These are phyloP conservation scores for Phenganax subtilis DNA, from an alignment of 92 coral and sea anemone species.

Conservation along the genomic window DNA sequence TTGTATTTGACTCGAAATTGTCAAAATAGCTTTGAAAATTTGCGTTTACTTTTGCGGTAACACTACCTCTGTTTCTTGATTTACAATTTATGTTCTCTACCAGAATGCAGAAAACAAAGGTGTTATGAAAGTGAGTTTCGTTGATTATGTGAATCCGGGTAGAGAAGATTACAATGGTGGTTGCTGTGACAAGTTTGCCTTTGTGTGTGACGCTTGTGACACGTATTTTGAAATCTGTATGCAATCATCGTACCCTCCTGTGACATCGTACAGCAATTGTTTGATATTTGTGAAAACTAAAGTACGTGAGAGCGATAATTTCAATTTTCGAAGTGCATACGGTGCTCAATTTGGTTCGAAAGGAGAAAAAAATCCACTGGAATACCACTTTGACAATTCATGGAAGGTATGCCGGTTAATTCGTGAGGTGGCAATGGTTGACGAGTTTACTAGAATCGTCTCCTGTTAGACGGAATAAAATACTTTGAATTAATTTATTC, in stretches of 20 bases:
- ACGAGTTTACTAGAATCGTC: too few species aligned
- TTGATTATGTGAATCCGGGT: constrained; percentile 65
- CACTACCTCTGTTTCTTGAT: not conserved
- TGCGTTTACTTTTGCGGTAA: not conserved
- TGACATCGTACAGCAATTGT: constrained; percentile 20
- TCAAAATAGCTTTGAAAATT: too few species aligned
- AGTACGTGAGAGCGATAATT: constrained; percentile 62
- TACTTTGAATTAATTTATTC: too few species aligned
- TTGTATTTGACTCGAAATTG: too few species aligned
- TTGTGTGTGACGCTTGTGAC: constrained; percentile 62
- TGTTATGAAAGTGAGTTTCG: constrained; percentile 63
- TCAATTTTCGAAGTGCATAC: constrained; percentile 55
- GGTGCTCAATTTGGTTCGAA: constrained; percentile 55
- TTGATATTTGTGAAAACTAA: constrained; percentile 58
- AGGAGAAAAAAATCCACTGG: constrained; percentile 64
- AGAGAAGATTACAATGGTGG: constrained; percentile 57
- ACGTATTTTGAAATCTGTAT: constrained; percentile 58
- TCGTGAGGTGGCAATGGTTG: too few species aligned
- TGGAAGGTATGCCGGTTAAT: constrained; percentile 67
- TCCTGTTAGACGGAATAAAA: too few species aligned
- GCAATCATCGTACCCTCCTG: constrained; percentile 57
- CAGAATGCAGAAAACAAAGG: constrained; percentile 62
- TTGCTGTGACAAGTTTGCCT: constrained; percentile 65
- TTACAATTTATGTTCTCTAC: not conserved
- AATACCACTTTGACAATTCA: constrained; percentile 56